phyloP scores from a whole-genome alignment of 2,113 vertebrate species.

The Rhabdornis inornatus region DNA sequence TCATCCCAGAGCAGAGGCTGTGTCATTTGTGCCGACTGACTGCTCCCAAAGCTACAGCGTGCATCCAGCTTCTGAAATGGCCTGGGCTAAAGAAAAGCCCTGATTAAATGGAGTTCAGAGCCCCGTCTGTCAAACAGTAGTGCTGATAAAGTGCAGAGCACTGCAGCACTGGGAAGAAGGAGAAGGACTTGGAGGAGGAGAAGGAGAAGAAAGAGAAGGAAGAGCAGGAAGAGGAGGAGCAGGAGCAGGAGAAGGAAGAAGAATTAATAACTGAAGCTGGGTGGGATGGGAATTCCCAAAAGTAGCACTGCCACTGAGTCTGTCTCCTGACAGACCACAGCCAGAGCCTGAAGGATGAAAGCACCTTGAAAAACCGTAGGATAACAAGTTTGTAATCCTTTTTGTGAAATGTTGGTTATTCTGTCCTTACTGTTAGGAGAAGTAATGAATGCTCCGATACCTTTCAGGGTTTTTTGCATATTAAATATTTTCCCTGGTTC shows the following conservation, averaged over 20 bases:
- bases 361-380: not conserved
- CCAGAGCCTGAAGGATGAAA: not conserved
- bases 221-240: not conserved
- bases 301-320: not conserved
- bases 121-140: not conserved
- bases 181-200: not conserved
- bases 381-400: not conserved
- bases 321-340: not conserved
- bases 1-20: not conserved
- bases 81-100: not conserved
- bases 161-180: not conserved
- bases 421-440: not conserved
- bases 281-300: not conserved
- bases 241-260: not conserved
- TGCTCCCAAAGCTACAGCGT: rapidly evolving
- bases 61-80: not conserved
- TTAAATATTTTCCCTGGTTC: not conserved
- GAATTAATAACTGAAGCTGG: not conserved
- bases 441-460: not conserved
- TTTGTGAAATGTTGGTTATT: not conserved
- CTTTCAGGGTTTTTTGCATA: not conserved
- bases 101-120: not conserved
- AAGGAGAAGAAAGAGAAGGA: not conserved
- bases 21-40: not conserved
- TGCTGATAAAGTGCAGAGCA: not conserved